Evolutionary conservation across 2,113 vertebrate genomes (phyloP).

Genomic region (Neolamprologus sp.): DNA sequence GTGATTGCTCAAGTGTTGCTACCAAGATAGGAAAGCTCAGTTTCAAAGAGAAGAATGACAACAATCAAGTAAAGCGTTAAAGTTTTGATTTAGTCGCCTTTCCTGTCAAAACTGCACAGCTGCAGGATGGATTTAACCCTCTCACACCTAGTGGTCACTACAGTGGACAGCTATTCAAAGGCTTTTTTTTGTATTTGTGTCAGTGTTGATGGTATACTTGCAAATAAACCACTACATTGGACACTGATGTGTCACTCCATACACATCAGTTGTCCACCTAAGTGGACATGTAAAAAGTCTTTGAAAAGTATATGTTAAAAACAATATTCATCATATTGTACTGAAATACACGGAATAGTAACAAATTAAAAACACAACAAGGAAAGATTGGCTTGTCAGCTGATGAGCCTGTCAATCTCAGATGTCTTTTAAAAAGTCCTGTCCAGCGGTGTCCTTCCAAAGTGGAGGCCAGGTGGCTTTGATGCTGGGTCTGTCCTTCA

Average conservation of each 20-base stretch:
- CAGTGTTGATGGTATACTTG: not conserved
- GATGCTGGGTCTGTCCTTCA: constrained; percentile 66
- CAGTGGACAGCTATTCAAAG: not conserved
- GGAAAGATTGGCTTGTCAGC: not conserved
- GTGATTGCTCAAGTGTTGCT: not conserved
- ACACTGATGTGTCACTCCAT: not conserved
- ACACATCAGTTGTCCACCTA: not conserved
- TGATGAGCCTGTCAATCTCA: not conserved
- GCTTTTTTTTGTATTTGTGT: not conserved
- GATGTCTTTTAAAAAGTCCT: not conserved
- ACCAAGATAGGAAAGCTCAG: not conserved
- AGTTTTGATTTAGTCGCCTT: not conserved
- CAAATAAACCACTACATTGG: not conserved
- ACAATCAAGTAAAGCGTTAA: not conserved
- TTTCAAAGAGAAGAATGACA: not conserved
- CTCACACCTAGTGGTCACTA: not conserved
- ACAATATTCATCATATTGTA: not conserved
- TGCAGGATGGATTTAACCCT: not conserved
- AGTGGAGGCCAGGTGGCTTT: constrained; percentile 13
- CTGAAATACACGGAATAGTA: not conserved
- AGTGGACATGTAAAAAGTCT: not conserved
- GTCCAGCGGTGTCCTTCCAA: not conserved
- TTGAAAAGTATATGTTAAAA: not conserved
- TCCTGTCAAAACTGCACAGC: not conserved
- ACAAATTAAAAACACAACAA: not conserved